Conservation (phyloP, 2,888 invertebrate genomes). For the Hedya salicella region DNA sequence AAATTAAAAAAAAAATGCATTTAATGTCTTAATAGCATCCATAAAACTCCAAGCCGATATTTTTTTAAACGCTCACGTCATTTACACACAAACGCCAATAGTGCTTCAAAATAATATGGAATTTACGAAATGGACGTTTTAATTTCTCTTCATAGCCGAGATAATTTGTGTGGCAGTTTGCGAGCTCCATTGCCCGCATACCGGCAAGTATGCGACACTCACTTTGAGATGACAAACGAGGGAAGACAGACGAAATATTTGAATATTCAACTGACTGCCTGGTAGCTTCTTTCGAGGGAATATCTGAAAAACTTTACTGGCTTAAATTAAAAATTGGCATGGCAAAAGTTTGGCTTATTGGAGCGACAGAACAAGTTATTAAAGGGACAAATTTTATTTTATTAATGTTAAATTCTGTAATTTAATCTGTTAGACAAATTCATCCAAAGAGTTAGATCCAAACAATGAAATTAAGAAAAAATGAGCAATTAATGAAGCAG, state of each 20-base stretch:
- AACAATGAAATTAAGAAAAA: conserved; percentile 3
- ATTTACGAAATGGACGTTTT: conserved; percentile 34
- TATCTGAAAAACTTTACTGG: conserved; percentile 49
- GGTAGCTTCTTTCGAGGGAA: conserved; percentile 49
- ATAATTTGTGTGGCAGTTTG: conserved; percentile 44
- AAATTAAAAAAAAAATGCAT: too few relatives aligned
- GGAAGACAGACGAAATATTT: conserved; percentile 55
- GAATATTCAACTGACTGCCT: conserved; percentile 60
- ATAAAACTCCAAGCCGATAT: conserved; percentile 2
- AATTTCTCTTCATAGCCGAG: conserved; percentile 22
- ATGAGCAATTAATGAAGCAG: not conserved
- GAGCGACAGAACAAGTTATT: conserved; percentile 52
- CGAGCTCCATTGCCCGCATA: conserved; percentile 24
- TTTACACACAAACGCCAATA: conserved; percentile 11
- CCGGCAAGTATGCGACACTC: conserved; percentile 40
- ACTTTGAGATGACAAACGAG: conserved; percentile 47
- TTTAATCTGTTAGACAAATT: conserved; percentile 6
- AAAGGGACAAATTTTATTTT: conserved; percentile 35
- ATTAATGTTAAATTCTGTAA: conserved; percentile 15
- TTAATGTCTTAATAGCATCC: not conserved
- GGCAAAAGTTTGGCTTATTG: conserved; percentile 55
- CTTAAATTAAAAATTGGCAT: conserved; percentile 56
- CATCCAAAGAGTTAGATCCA: conserved; percentile 1
- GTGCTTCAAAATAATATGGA: conserved; percentile 32
- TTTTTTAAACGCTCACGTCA: conserved; percentile 37